phyloP scores from a whole-genome alignment of 2,888 invertebrate species.

The Tipula unca region DNA sequence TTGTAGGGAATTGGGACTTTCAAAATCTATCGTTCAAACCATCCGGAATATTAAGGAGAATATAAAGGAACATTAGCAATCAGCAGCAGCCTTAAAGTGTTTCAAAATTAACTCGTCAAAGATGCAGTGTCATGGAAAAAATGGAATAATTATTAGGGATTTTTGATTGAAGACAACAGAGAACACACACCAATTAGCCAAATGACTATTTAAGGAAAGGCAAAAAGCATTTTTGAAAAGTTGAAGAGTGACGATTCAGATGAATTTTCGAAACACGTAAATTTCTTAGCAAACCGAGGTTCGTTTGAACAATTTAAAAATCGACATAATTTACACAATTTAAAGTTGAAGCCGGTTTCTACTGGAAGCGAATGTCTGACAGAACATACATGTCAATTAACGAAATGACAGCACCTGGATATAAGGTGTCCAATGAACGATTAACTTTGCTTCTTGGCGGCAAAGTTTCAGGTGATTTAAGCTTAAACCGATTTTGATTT shows the following conservation, averaged over 20 bases:
- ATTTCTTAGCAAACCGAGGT: conserved; percentile 24
- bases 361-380: conserved; percentile 31
- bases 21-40: conserved; percentile 27
- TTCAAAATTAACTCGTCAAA: conserved; percentile 28
- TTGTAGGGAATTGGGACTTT: conserved; percentile 26
- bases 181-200: conserved; percentile 27
- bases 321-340: no score
- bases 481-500: no score
- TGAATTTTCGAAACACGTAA: no score
- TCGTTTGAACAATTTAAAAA: conserved; percentile 25
- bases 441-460: conserved; percentile 30
- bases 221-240: conserved; percentile 29
- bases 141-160: conserved; percentile 27
- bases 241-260: conserved; percentile 25
- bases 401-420: conserved; percentile 28
- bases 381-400: no score
- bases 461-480: conserved; percentile 30
- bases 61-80: conserved; percentile 25
- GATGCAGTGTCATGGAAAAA: conserved; percentile 27
- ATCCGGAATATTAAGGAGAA: conserved; percentile 28
- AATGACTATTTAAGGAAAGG: conserved; percentile 28
- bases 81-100: conserved; percentile 28
- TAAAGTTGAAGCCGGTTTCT: conserved; percentile 28
- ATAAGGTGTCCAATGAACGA: conserved; percentile 30
- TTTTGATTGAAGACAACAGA: conserved; percentile 27